A percentile compares a stretch with the other conserved stretches of the same genome.
These are phyloP conservation scores for Plectropomus leopardus DNA, from an alignment of 2,113 vertebrate species.

Conservation along the genomic window DNA sequence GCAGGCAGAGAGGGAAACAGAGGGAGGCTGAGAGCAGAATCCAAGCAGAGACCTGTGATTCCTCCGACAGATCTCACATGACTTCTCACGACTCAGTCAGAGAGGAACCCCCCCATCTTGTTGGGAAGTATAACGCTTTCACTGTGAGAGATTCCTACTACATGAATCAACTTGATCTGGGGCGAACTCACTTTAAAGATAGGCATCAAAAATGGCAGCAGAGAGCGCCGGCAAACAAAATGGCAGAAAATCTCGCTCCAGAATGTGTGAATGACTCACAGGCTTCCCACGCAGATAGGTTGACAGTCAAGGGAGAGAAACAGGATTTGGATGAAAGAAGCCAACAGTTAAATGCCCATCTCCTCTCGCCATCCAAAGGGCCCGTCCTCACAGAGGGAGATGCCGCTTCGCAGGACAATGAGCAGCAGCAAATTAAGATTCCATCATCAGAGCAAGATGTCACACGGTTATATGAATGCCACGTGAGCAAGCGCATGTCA, in stretches of 20 bases:
- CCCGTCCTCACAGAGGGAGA: slow-evolving; percentile 81
- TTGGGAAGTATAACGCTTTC: slow-evolving; percentile 89
- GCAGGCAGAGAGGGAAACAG: slow-evolving; percentile 89
- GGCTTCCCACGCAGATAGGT: slow-evolving; percentile 84
- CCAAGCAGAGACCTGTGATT: slow-evolving; percentile 79
- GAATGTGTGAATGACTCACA: slow-evolving; percentile 87
- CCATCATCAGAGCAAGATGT: slow-evolving; percentile 87
- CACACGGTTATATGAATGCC: slow-evolving; percentile 91
- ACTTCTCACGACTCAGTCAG: slow-evolving; percentile 83
- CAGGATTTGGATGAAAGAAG: slow-evolving; percentile 83
- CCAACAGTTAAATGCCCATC: slow-evolving; percentile 80
- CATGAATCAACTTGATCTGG: slow-evolving; percentile 91
- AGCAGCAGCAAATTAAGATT: slow-evolving; percentile 87
- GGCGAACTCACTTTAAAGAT: slow-evolving; percentile 93
- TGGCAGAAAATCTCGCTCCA: slow-evolving; percentile 86
- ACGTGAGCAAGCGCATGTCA: slow-evolving; percentile 94
- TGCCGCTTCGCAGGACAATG: slow-evolving; percentile 75
- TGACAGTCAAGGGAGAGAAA: slow-evolving; percentile 85
- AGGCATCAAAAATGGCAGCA: slow-evolving; percentile 91
- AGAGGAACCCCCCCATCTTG: slow-evolving; percentile 87
- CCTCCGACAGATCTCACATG: slow-evolving; percentile 86
- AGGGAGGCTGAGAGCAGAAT: slow-evolving; percentile 85
- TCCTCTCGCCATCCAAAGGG: slow-evolving; percentile 89
- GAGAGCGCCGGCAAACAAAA: slow-evolving; percentile 83
- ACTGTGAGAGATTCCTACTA: slow-evolving; percentile 91